phyloP scores from a whole-genome alignment of 2,797 vertebrate genomes.

The Phalloptychus januarius region DNA sequence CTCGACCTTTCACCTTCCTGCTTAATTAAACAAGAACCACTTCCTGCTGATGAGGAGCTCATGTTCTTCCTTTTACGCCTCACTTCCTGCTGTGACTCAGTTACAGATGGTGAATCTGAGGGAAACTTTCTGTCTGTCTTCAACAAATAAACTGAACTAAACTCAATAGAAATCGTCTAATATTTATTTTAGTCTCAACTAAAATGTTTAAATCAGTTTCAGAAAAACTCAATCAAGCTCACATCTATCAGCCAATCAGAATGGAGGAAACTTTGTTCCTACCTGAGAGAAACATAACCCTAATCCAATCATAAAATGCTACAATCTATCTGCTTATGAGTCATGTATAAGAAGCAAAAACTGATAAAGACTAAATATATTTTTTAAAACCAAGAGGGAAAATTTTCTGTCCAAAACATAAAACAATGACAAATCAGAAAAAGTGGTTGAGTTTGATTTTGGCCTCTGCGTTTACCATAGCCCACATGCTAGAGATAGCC shows the following conservation, averaged over 20 bases:
- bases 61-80: background rate
- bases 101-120: background rate
- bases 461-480: no score
- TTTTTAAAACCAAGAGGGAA: background rate
- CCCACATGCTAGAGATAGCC: no score
- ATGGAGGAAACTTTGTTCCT: background rate
- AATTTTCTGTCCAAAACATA: background rate
- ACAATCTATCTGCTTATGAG: background rate
- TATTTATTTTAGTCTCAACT: background rate
- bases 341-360: background rate
- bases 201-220: background rate
- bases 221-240: background rate
- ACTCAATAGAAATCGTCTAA: background rate
- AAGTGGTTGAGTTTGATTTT: background rate
- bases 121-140: slow-evolving; percentile 12
- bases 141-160: slow-evolving; percentile 43
- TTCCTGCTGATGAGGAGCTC: slow-evolving; percentile 11
- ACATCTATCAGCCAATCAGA: background rate
- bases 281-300: background rate
- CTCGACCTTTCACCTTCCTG: slow-evolving; percentile 17
- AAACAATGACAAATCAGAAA: background rate
- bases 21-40: background rate
- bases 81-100: background rate
- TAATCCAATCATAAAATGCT: background rate
- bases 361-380: background rate